Percentiles rank a stretch among this genome's conserved stretches.
phyloP scores from a whole-genome alignment of 2,797 vertebrate species.

The Acrossocheilus fasciatus region DNA sequence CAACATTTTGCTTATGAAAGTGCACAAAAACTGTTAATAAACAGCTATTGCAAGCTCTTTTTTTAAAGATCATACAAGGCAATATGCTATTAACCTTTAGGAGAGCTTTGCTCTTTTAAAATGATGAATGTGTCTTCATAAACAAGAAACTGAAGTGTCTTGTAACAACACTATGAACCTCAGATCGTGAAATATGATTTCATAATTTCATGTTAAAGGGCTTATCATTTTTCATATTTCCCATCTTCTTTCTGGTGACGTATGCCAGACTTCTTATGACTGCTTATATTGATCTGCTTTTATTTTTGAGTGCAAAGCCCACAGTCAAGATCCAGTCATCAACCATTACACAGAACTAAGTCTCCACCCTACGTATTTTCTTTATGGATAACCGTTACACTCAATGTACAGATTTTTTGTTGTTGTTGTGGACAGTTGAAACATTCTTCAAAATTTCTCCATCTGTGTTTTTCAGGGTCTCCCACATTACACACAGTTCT shows the following conservation, averaged over 20 bases:
- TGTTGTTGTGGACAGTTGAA: neutral
- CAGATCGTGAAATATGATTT: neutral
- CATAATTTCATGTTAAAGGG: neutral
- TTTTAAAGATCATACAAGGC: neutral
- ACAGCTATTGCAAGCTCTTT: neutral
- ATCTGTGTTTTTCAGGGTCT: neutral
- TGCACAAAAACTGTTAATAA: neutral
- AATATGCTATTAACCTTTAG: neutral
- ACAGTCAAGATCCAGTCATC: neutral
- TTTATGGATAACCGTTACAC: neutral
- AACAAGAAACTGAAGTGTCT: neutral
- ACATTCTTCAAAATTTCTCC: neutral
- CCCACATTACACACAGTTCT: neutral
- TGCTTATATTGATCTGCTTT: neutral
- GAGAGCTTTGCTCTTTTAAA: neutral
- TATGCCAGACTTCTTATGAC: neutral
- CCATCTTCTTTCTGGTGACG: neutral
- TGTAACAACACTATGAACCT: conserved; percentile 13
- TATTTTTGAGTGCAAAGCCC: neutral
- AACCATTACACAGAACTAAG: neutral
- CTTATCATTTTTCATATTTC: neutral
- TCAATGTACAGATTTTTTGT: no score
- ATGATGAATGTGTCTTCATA: conserved; percentile 2
- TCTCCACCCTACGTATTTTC: neutral
- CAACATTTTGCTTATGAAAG: neutral